Evolutionary conservation across 2,888 invertebrate genomes (phyloP).

Genomic region (Epistrophe grossulariae): DNA sequence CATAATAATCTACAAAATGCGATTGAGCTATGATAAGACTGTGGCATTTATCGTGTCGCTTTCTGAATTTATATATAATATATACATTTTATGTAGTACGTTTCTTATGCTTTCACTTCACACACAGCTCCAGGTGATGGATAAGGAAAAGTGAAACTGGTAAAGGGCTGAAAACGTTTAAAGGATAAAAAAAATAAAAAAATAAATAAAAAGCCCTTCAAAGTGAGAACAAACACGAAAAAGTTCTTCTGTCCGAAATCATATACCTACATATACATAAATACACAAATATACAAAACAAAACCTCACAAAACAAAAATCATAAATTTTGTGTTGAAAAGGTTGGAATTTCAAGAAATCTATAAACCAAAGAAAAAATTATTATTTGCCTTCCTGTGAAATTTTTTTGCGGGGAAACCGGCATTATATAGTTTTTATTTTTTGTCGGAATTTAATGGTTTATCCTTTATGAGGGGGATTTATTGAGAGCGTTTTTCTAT

Average conservation of each 20-base stretch:
- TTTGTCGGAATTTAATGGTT: neutral
- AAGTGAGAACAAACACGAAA: neutral
- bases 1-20: constrained; percentile 8
- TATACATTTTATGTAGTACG: neutral
- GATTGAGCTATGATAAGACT: constrained; percentile 11
- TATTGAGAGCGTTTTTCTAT: neutral
- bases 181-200: neutral
- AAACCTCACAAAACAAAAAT: neutral
- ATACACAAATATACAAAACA: neutral
- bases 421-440: neutral
- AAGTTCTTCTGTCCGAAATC: neutral
- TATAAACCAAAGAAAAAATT: neutral
- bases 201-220: neutral
- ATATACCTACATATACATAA: neutral
- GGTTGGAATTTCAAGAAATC: constrained; percentile 11
- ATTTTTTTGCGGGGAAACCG: neutral
- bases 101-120: neutral
- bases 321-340: neutral
- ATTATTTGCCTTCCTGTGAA: neutral
- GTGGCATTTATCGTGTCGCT: constrained; percentile 8
- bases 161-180: neutral
- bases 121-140: neutral
- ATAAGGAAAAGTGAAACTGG: neutral
- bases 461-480: neutral
- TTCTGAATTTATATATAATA: neutral